Evolutionary conservation across 2,888 invertebrate genomes (phyloP), one percentile per base, ranked within the genome.

Genomic region (Drosophila suboccidentalis): DNA sequence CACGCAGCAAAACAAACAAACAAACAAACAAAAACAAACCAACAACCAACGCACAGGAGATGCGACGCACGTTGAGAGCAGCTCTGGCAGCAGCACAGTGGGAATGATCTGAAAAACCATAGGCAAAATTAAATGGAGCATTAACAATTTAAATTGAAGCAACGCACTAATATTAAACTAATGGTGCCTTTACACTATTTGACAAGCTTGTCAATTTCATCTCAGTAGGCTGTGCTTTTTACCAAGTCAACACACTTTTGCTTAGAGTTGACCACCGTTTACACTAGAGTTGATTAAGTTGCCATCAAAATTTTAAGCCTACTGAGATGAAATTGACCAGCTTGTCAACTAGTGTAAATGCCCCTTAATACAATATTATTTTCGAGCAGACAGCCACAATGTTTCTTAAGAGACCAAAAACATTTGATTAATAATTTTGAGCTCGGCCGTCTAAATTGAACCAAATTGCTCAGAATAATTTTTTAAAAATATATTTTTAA

Each of bases 1-100:
- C 83, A 74, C 76, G 87, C 89, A 84, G 59, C 58, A 63, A 78
- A 61, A 65, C 75, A 68, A 71, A 54, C 80, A 86, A 71, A 54
- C 80, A 86, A 80, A 63, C 71, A 75, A 75, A 62, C 82, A 78
- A 75, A 61, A 43, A 19, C 41, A 75, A 68, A 64, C 80, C 75
- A 74, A 55, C 80, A 72, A 46, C 17, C 73, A 70, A 62, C 54
- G 41, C 62, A 47, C 82, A 58, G 60, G 58, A 49, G 47, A 58
- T 39, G 63, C 78, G 50, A 46, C 58, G 54, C 61, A 71, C 38
- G 61, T 67, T 53, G 39, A 46, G 8, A 32, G 51, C 26, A 41
- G 34, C 50, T 38, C 49, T 10, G 38, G 8, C 19, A 47, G 29
- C 22, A 13, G 59, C 64, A 76, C 76, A 65, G 78, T 76, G 75